Conservation (phyloP, 2,113 vertebrate genomes). For the Cricetomys ansorgei region DNA sequence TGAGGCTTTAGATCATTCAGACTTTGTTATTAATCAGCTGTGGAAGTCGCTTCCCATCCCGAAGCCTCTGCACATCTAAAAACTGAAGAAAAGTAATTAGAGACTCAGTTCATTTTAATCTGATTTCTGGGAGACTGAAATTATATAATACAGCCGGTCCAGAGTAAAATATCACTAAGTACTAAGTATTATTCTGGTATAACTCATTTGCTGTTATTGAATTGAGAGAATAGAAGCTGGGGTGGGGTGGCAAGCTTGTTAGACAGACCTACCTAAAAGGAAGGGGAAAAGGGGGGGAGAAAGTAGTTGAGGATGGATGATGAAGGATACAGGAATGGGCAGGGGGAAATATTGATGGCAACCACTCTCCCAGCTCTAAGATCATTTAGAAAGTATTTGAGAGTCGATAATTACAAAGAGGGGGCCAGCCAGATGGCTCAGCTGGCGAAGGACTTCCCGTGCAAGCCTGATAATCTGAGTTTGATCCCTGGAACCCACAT, state of each 20-base stretch:
- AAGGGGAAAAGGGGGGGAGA: background rate
- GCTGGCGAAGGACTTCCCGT: background rate
- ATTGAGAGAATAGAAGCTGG: background rate
- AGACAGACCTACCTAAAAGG: background rate
- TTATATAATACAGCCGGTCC: background rate
- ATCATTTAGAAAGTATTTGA: background rate
- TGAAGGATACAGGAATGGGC: background rate
- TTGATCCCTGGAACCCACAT: no score
- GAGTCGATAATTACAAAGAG: no score
- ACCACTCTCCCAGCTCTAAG: background rate
- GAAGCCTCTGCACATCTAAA: background rate
- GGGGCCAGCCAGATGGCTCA: background rate
- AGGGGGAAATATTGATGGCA: no score
- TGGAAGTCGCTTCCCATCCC: background rate
- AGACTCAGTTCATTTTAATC: conserved; percentile 41
- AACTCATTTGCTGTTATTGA: background rate
- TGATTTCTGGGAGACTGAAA: background rate
- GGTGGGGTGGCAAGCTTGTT: background rate
- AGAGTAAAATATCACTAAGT: background rate
- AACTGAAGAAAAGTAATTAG: conserved; percentile 3
- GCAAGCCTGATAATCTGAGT: background rate
- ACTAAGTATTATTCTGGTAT: background rate
- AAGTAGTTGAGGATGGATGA: background rate
- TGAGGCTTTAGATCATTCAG: background rate
- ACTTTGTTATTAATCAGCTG: background rate